phyloP scores from a whole-genome alignment of 2,888 invertebrate species.

The Drosophila barbarae region DNA sequence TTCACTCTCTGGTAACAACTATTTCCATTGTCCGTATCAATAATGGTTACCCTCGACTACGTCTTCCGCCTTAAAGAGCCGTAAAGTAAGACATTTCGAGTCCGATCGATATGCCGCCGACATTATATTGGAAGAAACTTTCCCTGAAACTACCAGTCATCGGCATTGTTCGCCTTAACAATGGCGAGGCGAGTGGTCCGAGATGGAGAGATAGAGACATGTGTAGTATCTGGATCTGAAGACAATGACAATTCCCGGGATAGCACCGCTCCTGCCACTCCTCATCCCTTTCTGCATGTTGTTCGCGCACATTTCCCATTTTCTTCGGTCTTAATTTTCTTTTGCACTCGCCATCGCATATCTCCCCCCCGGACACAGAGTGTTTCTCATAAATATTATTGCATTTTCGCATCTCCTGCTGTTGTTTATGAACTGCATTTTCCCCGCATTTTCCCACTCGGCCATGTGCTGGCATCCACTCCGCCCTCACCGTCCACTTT shows the following conservation, averaged over 20 bases:
- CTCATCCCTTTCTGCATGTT: neutral
- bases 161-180: constrained; percentile 35
- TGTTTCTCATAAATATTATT: constrained; percentile 56
- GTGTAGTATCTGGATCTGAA: constrained; percentile 38
- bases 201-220: constrained; percentile 15
- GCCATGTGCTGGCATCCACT: constrained; percentile 33
- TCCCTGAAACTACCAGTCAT: constrained; percentile 17
- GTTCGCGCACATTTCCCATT: constrained; percentile 39
- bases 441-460: constrained; percentile 19
- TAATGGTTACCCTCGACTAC: neutral
- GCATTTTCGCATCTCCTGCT: constrained; percentile 43
- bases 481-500: constrained; percentile 11
- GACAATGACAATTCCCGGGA: constrained; percentile 46
- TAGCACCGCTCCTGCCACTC: constrained; percentile 1
- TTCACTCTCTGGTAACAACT: neutral
- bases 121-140: constrained; percentile 9
- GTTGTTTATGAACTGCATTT: constrained; percentile 59
- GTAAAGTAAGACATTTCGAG: constrained; percentile 1
- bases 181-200: constrained; percentile 13
- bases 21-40: constrained; percentile 1
- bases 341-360: constrained; percentile 13
- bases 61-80: constrained; percentile 2
- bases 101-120: constrained; percentile 25
- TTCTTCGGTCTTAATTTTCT: constrained; percentile 41
- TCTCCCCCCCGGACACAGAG: constrained; percentile 7